Conservation (phyloP, 92 coral and sea anemone species). For the Phenganax marumi region DNA sequence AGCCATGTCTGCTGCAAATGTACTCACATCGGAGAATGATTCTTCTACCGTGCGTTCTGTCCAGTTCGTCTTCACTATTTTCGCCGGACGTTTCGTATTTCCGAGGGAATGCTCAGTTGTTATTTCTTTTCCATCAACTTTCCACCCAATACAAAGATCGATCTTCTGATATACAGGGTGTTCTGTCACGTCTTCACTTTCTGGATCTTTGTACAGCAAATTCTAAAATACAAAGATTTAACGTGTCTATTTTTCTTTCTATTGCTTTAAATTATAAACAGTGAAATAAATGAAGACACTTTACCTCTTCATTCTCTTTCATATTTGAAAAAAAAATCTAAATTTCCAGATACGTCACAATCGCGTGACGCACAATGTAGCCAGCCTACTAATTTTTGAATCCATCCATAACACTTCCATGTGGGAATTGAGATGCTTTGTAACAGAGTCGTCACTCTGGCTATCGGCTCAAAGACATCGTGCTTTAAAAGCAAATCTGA, state of each 20-base stretch:
- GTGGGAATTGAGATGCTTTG: neutral
- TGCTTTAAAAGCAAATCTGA: constrained; percentile 16
- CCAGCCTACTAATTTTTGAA: neutral
- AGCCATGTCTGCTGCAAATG: neutral
- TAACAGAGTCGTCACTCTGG: neutral
- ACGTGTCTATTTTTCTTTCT: too few species aligned
- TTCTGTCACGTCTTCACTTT: neutral
- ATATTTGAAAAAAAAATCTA: constrained; percentile 17
- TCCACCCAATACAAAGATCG: neutral
- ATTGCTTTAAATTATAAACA: too few species aligned
- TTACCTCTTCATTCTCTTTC: constrained; percentile 8
- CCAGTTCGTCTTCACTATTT: neutral
- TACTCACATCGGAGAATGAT: neutral
- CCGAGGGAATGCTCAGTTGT: neutral
- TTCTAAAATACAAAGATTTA: neutral
- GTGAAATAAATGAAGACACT: too few species aligned
- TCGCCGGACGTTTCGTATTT: neutral
- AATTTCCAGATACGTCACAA: neutral
- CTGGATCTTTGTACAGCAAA: constrained; percentile 12
- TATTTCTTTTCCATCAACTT: neutral
- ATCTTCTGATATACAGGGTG: constrained; percentile 8
- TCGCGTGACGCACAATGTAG: neutral
- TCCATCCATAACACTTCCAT: constrained; percentile 1
- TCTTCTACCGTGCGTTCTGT: constrained; percentile 2
- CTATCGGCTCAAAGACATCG: constrained; percentile 12